Conservation (phyloP, 2,113 vertebrate species). For the Prietella phreatophila region DNA sequence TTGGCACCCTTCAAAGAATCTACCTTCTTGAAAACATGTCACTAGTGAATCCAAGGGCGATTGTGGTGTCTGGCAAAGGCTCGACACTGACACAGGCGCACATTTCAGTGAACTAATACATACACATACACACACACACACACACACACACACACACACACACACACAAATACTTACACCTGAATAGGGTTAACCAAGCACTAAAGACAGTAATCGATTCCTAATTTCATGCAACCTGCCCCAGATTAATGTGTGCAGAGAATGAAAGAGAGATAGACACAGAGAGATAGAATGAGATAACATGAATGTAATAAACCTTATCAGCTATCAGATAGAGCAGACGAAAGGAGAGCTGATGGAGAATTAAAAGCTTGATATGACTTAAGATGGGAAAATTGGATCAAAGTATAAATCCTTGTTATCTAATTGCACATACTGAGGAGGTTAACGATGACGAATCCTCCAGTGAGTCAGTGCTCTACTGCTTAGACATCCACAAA, state of each 20-base stretch:
- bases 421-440: constrained; percentile 16
- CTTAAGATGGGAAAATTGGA: background rate
- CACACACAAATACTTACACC: constrained; percentile 44
- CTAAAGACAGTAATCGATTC: constrained; percentile 75
- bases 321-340: constrained; percentile 29
- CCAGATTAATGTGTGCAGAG: constrained; percentile 66
- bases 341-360: constrained; percentile 3
- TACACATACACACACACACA: background rate
- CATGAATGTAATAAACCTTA: constrained; percentile 4
- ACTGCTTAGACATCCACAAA: background rate
- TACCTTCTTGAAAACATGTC: background rate
- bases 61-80: constrained; percentile 25
- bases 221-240: constrained; percentile 78
- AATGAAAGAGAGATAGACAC: background rate
- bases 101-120: constrained; percentile 65
- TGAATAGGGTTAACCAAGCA: constrained; percentile 71
- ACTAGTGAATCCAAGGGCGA: background rate
- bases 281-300: background rate
- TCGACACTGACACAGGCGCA: constrained; percentile 65
- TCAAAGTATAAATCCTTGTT: constrained; percentile 28
- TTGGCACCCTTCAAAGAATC: background rate
- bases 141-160: constrained; percentile 17
- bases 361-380: constrained; percentile 20
- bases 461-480: constrained; percentile 20
- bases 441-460: constrained; percentile 13